Evolutionary conservation across 2,797 vertebrate genomes (phyloP).

Genomic region (Gallinago nigripennis): DNA sequence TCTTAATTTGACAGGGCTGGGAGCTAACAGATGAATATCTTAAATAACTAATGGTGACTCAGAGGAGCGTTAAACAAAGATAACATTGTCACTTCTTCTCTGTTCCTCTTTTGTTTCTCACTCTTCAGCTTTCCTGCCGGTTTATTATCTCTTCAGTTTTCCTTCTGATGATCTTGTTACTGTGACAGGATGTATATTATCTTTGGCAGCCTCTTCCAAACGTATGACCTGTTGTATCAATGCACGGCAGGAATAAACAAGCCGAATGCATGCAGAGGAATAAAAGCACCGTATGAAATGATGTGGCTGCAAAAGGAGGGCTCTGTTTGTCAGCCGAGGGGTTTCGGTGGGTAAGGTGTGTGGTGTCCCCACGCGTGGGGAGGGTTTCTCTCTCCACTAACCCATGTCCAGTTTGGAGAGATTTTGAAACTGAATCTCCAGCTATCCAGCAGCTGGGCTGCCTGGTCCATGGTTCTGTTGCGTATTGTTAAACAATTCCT

Average conservation of each 20-base stretch:
- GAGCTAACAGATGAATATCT: conserved; percentile 42
- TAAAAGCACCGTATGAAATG: neutral
- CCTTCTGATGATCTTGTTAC: conserved; percentile 42
- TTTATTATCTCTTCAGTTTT: conserved; percentile 45
- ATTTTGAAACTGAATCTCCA: neutral
- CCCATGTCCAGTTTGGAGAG: neutral
- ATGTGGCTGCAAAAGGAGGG: neutral
- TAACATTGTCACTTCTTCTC: conserved; percentile 57
- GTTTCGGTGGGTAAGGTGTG: neutral
- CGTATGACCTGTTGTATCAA: neutral
- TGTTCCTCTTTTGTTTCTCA: conserved; percentile 40
- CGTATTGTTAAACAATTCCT: neutral
- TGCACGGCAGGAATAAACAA: neutral
- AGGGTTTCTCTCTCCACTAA: neutral
- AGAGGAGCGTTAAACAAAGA: conserved; percentile 55
- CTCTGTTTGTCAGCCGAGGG: neutral
- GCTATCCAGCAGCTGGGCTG: neutral
- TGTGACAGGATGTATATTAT: conserved; percentile 31
- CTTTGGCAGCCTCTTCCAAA: conserved; percentile 24
- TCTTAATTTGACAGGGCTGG: conserved; percentile 37
- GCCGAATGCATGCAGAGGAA: neutral
- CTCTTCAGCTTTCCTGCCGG: conserved; percentile 23
- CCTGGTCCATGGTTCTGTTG: neutral
- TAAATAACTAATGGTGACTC: conserved; percentile 62
- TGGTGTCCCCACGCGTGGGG: accelerated